Evolutionary conservation across 2,888 invertebrate species (phyloP).

Genomic region (Epiperipatus broadwayi): DNA sequence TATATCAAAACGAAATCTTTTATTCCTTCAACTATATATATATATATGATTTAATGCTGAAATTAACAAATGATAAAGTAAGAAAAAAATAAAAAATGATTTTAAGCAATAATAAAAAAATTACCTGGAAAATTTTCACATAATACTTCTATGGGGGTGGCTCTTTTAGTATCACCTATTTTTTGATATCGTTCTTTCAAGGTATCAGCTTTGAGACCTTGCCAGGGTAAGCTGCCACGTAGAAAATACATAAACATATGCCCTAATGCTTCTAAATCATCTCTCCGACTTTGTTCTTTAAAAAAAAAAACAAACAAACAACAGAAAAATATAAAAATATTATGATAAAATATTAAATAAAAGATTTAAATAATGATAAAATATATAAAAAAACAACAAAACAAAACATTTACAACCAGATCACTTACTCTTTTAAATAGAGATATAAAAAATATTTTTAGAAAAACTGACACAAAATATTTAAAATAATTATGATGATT

Average conservation of each 20-base stretch:
- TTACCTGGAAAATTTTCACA: constrained; percentile 46
- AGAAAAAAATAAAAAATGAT: constrained; percentile 1
- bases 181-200: constrained; percentile 98
- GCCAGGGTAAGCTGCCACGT: constrained; percentile 97
- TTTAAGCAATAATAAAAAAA: constrained; percentile 1
- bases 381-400: constrained; percentile 1
- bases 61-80: no score
- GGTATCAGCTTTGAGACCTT: constrained; percentile 98
- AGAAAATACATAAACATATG: constrained; percentile 99
- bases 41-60: no score
- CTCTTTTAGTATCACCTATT: constrained; percentile 98
- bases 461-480: background rate
- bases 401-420: background rate
- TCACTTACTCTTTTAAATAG: background rate
- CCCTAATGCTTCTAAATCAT: constrained; percentile 96
- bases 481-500: background rate
- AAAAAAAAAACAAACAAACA: constrained; percentile 15
- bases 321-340: constrained; percentile 1
- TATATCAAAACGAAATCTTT: no score
- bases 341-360: background rate
- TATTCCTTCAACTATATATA: no score
- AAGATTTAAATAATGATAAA: background rate
- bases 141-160: constrained; percentile 85
- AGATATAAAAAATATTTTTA: constrained; percentile 16
- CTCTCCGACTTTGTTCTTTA: constrained; percentile 92